phyloP scores from a whole-genome alignment of 1,140 invertebrate species.

The Pomphorhynchus laevis region DNA sequence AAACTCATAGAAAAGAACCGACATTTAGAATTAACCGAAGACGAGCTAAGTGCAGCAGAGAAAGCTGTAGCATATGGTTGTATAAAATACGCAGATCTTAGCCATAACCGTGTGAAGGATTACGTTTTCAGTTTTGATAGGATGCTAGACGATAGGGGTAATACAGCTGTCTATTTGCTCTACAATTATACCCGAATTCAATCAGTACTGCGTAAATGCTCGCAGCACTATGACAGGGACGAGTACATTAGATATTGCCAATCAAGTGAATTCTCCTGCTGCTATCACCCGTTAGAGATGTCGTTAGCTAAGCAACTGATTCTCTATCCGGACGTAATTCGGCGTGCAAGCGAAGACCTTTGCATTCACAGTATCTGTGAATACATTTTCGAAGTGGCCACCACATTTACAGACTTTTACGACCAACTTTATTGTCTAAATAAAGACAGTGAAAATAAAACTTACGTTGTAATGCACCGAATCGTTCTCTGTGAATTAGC shows the following conservation, averaged over 20 bases:
- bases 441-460: conserved; percentile 31
- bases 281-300: conserved; percentile 15
- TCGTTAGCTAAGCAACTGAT: conserved; percentile 46
- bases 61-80: conserved; percentile 79
- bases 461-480: conserved; percentile 45
- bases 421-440: conserved; percentile 84
- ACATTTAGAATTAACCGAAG: conserved; percentile 36
- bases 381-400: conserved; percentile 66
- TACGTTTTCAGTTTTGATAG: conserved; percentile 96
- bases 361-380: conserved; percentile 60
- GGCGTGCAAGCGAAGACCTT: conserved; percentile 40
- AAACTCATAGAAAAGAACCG: conserved; percentile 60
- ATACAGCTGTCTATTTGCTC: conserved; percentile 81
- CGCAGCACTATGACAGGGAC: conserved; percentile 11
- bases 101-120: conserved; percentile 57
- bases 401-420: conserved; percentile 74
- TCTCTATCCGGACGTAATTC: conserved; percentile 51
- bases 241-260: neutral
- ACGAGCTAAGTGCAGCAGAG: conserved; percentile 46
- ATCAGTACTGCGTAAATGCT: conserved; percentile 34
- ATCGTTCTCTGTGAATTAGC: conserved; percentile 65
- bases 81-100: conserved; percentile 87
- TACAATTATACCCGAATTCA: conserved; percentile 69
- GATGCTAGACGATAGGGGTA: conserved; percentile 92
- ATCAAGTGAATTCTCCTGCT: conserved; percentile 11